These are phyloP conservation scores for Cercopithecus mona DNA, from an alignment of 2,113 vertebrate genomes.

Conservation along the genomic window DNA sequence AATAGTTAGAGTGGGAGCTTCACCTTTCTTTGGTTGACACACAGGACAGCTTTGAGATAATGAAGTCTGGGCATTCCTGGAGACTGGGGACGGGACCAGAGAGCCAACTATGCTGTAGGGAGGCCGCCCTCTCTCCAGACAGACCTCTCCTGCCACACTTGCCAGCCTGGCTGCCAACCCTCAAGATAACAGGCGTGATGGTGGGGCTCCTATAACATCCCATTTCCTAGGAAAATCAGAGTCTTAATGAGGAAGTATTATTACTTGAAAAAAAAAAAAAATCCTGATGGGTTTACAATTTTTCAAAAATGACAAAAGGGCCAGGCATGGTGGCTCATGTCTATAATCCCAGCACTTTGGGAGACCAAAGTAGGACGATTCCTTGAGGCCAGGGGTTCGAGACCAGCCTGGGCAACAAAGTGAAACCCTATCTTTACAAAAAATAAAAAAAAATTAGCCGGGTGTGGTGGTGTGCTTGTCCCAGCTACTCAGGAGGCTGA, in stretches of 20 bases:
- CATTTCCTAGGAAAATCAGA: not conserved
- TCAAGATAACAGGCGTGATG: accelerated
- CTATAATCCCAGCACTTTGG: no score
- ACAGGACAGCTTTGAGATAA: not conserved
- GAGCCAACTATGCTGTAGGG: accelerated
- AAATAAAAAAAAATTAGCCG: no score
- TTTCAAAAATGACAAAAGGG: not conserved
- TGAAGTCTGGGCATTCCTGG: no score
- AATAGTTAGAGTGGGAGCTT: accelerated
- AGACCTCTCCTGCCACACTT: not conserved
- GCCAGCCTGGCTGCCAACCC: not conserved
- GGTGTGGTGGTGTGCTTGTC: no score
- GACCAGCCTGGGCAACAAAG: no score
- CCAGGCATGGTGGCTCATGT: no score
- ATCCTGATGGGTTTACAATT: not conserved
- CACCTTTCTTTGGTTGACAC: not conserved
- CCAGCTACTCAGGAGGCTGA: no score
- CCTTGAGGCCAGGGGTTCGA: no score
- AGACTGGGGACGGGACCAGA: not conserved
- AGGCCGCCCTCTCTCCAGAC: not conserved
- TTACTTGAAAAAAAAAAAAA: not conserved
- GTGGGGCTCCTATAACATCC: not conserved
- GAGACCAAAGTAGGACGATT: no score
- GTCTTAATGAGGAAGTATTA: not conserved
- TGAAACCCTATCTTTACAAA: no score